phyloP scores from a whole-genome alignment of 2,113 vertebrate species.

The Brachypodius melanocephalos region DNA sequence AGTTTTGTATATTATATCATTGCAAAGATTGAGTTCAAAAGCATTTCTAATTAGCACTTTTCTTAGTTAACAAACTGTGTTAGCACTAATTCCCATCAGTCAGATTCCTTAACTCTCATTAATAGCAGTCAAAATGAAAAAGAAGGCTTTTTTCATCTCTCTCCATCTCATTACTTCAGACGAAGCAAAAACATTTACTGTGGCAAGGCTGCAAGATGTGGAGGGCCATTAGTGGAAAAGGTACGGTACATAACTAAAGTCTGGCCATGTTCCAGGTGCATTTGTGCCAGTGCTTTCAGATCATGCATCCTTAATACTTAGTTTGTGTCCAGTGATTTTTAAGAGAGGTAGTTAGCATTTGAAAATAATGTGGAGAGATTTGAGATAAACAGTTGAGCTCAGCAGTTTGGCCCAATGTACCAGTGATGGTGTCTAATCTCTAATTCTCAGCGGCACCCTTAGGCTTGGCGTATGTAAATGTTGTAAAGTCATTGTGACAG shows the following conservation, averaged over 20 bases:
- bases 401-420: neutral
- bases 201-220: neutral
- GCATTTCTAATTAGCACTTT: neutral
- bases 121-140: neutral
- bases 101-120: neutral
- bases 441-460: neutral
- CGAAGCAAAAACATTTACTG: slow-evolving; percentile 2
- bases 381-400: neutral
- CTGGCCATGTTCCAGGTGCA: neutral
- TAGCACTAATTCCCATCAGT: neutral
- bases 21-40: neutral
- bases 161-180: neutral
- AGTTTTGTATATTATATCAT: neutral
- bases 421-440: neutral
- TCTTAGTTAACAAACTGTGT: neutral
- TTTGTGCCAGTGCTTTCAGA: neutral
- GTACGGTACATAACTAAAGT: neutral
- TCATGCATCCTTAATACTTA: neutral
- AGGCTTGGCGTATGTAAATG: neutral
- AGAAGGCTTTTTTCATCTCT: neutral
- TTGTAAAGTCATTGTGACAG: neutral
- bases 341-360: neutral
- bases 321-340: neutral
- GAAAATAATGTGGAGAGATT: neutral
- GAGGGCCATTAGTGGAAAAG: neutral